These are phyloP conservation scores for Nephrocerus scutellatus DNA, from an alignment of 2,888 invertebrate genomes.

Conservation along the genomic window DNA sequence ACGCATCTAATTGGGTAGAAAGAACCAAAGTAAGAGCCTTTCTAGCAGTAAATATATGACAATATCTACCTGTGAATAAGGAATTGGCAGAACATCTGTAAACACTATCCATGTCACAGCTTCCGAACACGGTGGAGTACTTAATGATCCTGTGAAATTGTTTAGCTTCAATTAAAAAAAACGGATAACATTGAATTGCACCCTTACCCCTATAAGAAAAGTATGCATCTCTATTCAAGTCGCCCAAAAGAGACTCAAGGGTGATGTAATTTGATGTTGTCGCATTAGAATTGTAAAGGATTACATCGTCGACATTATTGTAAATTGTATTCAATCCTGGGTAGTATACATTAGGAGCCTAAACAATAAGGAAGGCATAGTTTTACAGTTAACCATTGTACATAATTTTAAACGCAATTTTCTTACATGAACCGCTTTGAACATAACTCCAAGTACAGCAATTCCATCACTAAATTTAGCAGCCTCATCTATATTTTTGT, in stretches of 20 bases:
- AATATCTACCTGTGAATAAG: constrained; percentile 29
- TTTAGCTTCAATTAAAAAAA: constrained; percentile 17
- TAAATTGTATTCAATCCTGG: constrained; percentile 33
- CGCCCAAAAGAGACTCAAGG: constrained; percentile 33
- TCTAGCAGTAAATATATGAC: constrained; percentile 2
- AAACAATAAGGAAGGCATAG: background rate
- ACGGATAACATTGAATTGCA: constrained; percentile 18
- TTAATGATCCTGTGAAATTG: constrained; percentile 57
- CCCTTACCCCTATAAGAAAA: constrained; percentile 31
- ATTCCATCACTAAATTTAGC: constrained; percentile 51
- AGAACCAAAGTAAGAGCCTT: too few species aligned
- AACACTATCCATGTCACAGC: constrained; percentile 65
- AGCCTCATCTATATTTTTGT: constrained; percentile 50
- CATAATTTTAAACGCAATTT: background rate
- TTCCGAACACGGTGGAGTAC: constrained; percentile 67
- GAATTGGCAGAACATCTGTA: constrained; percentile 51
- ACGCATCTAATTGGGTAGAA: constrained; percentile 28
- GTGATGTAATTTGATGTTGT: constrained; percentile 26
- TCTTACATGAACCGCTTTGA: constrained; percentile 47
- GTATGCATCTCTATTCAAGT: constrained; percentile 33
- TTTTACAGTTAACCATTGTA: background rate
- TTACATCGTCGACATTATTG: constrained; percentile 26
- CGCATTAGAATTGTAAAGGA: constrained; percentile 30
- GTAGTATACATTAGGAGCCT: constrained; percentile 27
- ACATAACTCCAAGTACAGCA: constrained; percentile 58